Evolutionary conservation across 2,113 vertebrate species (phyloP), one percentile per base, ranked within the genome.

Genomic region (Alouatta palliata): DNA sequence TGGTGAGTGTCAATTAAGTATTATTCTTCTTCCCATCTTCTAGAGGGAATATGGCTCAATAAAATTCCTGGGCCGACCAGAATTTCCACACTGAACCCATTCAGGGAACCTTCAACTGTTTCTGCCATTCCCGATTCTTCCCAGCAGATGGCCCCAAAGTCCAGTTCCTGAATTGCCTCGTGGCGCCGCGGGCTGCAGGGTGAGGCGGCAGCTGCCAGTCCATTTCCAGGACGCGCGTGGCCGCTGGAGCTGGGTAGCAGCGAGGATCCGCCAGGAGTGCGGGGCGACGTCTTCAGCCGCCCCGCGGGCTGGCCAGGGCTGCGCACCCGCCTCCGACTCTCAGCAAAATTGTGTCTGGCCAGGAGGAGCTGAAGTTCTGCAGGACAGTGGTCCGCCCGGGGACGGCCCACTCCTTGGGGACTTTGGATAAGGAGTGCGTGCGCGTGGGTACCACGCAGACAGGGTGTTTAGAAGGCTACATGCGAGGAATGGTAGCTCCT

Each of bases 141-240:
- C 8, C 97, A 81, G 95, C 95, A 97, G 97, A 37, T 95, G 97
- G 91, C 97, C 2, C 89, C 96, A 89, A 82, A 97, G 94, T n/a
- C 91, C 84, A 8, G 37, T 0, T 32, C 32, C 93, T 12, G 37
- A 25, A 54, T 12, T 9, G 45, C 20, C 27, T n/a, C 5, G 2
- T 6, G 4, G 5, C 20, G 21, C 14, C 19, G 21, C 6, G 1
- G 0, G 56, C 1, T 2, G 76, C n/a, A 12, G 0, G 0, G 40
- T 0, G 75, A 17, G 96, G n/a, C 20, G 2, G 32, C 19, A 0
- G 17, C n/a, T 1, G 1, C 61, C 61, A 2, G 27, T 14, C 5
- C 12, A 35, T 5, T 19, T 27, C 5, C 0, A 4, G n/a, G 0
- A 4, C 16, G 1, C 32, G 16, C 0, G 47, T 13, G 23, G 58